These are phyloP conservation scores for Lemur catta DNA, from an alignment of 2,797 vertebrate species.

Conservation along the genomic window DNA sequence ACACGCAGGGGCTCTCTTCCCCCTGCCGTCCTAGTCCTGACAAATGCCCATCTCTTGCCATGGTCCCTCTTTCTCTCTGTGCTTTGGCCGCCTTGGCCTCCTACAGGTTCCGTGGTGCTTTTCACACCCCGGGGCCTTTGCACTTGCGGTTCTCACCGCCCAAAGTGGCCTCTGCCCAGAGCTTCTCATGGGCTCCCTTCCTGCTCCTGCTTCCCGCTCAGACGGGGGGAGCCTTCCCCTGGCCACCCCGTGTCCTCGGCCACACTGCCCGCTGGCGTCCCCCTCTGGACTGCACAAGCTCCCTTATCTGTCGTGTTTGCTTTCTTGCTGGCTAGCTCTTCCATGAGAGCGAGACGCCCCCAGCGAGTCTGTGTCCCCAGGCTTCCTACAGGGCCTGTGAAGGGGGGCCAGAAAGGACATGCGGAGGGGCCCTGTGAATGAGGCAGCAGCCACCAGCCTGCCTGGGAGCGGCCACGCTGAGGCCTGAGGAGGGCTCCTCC, in stretches of 20 bases:
- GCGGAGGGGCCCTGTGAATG: accelerated
- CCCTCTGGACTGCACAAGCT: too few relatives aligned
- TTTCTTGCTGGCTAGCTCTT: background rate
- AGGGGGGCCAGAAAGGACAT: background rate
- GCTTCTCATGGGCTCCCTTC: background rate
- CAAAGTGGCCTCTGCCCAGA: background rate
- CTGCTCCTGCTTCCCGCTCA: background rate
- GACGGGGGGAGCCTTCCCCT: background rate
- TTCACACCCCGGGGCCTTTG: slow-evolving; percentile 8
- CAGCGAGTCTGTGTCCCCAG: background rate
- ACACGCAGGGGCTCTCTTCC: too few relatives aligned
- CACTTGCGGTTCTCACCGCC: background rate
- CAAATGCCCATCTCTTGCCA: background rate
- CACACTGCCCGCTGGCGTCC: accelerated
- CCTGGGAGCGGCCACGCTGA: background rate
- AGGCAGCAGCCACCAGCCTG: background rate
- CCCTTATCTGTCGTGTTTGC: background rate
- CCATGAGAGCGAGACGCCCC: too few relatives aligned
- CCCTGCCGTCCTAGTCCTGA: background rate
- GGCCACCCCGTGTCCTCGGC: background rate
- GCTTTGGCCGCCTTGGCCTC: background rate
- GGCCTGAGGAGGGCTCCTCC: background rate
- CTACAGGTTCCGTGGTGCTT: background rate
- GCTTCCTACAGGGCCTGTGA: background rate
- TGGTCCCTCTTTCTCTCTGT: background rate